Evolutionary conservation across 2,797 vertebrate species (phyloP), one percentile per base, ranked within the genome.

Genomic region (Onychomys leucogaster): DNA sequence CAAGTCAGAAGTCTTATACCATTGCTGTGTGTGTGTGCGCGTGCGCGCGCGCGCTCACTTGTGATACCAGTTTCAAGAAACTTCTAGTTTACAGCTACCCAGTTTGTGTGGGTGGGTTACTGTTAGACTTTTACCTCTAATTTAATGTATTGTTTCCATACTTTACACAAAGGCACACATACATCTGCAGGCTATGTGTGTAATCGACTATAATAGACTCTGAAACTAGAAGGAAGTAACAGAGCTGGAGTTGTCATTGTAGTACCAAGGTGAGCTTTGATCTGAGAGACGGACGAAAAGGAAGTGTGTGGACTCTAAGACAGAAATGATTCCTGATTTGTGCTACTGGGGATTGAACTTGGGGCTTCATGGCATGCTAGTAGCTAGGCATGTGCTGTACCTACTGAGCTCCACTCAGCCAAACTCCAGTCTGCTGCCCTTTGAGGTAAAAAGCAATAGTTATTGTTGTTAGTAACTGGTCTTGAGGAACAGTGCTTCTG

Each of bases 41-140:
- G 11, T 2, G 6, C 2, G 2, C 2, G 2, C 6, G 2, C 12
- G 29, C 46, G n/a, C 6, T 27, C 6, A 41, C 37, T 25, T 43
- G 75, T 29, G 43, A 29, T 46, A 76, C 1, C 46, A 34, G 29
- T n/a, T 57, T 81, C 11, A 81, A 59, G 21, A 81, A 59, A 59
- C 78, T 80, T 52, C 43, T 59, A 89, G 32, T 75, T 37, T 73
- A 8, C 11, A 34, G 9, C 21, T 77, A 34, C 87, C 87, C 71
- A 84, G 59, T 84, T 46, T 84, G 25, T 73, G 34, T 59, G 13
- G 43, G 65, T 23, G 17, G 59, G 34, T 52, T 77, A 78, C 23
- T 65, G 13, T 89, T 86, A 91, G 59, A 49, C 75, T 77, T 89
- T 82, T 77, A 89, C 89, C 71, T 89, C 11, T 82, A 57, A 88